Evolutionary conservation across 2,888 invertebrate genomes (phyloP).

Genomic region (Drosophila aldrichi): DNA sequence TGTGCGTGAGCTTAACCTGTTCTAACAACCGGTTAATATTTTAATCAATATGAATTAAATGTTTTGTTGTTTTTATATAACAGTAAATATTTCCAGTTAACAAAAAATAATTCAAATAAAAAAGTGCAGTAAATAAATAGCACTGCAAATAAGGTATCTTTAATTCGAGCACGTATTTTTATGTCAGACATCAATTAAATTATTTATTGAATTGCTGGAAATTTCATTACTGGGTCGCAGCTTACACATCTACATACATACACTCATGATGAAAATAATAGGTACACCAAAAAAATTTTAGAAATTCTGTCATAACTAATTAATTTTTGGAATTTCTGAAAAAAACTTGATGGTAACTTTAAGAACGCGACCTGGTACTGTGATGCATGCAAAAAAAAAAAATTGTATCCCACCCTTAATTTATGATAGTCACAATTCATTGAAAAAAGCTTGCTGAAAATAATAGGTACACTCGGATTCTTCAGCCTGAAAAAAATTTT

Average conservation of each 20-base stretch:
- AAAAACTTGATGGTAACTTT: no score
- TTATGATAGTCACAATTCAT: no score
- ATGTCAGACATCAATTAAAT: conserved; percentile 1
- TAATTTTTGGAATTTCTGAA: no score
- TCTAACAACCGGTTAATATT: not conserved
- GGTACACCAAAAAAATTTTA: no score
- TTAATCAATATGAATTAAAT: not conserved
- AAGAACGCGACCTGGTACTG: no score
- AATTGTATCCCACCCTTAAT: no score
- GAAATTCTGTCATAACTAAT: no score
- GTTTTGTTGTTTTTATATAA: not conserved
- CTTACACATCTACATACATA: not conserved
- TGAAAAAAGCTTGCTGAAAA: no score
- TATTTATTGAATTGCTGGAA: conserved; percentile 16
- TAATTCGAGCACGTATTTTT: not conserved
- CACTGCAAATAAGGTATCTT: not conserved
- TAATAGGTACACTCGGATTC: no score
- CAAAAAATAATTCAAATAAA: not conserved
- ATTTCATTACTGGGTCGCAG: conserved; percentile 1
- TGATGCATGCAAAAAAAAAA: no score
- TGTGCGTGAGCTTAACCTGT: not conserved
- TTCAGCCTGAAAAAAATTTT: no score
- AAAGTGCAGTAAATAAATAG: not conserved
- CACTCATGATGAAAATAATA: no score
- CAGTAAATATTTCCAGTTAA: conserved; percentile 6